Conservation (phyloP, 2,113 vertebrate species). For the Ursus arctos region DNA sequence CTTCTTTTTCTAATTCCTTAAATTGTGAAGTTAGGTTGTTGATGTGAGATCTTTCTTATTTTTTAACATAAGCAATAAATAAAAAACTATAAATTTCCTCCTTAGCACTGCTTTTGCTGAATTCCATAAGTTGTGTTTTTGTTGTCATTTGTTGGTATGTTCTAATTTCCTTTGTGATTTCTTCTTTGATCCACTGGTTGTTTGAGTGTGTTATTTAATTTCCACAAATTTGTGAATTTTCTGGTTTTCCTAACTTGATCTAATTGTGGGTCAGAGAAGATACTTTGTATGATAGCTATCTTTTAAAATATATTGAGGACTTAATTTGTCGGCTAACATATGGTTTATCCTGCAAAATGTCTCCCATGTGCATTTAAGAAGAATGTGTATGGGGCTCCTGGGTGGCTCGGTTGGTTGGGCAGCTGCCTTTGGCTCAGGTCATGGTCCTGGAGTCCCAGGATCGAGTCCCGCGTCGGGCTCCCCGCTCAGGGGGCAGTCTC, state of each 20-base stretch:
- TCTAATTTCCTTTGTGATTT: neutral
- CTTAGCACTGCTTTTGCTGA: neutral
- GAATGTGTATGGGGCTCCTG: neutral
- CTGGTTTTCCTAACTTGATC: neutral
- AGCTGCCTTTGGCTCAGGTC: too few species aligned
- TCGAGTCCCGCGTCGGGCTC: too few species aligned
- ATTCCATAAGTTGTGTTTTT: neutral
- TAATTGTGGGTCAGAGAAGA: neutral
- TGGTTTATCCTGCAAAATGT: neutral
- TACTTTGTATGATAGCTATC: neutral
- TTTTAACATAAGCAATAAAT: neutral
- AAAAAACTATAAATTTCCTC: neutral
- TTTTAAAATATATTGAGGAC: neutral
- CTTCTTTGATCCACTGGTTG: neutral
- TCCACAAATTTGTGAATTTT: neutral
- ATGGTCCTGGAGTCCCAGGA: too few species aligned
- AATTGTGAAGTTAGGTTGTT: neutral
- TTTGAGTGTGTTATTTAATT: neutral
- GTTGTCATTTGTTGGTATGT: neutral
- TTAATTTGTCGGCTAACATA: neutral
- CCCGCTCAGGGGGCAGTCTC: too few species aligned
- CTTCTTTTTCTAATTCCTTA: neutral
- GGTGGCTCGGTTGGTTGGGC: too few species aligned
- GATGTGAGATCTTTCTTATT: neutral
- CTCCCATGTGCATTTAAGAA: neutral